Evolutionary conservation across 2,888 invertebrate species (phyloP).

Genomic region (Acholoe squamosa): DNA sequence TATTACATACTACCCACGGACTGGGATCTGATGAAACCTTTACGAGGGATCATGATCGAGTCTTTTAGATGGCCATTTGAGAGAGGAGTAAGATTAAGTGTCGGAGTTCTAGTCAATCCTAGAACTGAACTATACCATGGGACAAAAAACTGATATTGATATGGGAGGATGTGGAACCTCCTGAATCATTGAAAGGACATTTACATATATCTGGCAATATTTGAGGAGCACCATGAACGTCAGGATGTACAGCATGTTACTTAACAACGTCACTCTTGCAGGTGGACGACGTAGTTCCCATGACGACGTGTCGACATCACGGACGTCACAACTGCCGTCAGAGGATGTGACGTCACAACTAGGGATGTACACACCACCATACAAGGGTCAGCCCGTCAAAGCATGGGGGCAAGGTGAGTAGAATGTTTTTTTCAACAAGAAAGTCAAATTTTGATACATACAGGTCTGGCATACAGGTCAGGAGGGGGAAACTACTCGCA

Average conservation of each 20-base stretch:
- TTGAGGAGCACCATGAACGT: neutral
- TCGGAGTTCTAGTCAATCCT: too few species aligned
- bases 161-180: neutral
- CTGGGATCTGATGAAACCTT: too few species aligned
- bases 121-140: too few species aligned
- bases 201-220: too few species aligned
- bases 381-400: conserved; percentile 27
- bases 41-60: too few species aligned
- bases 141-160: neutral
- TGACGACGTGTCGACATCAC: neutral
- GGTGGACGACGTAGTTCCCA: conserved; percentile 47
- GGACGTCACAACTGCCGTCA: conserved; percentile 43
- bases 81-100: too few species aligned
- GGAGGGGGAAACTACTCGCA: too few species aligned
- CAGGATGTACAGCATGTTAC: conserved; percentile 1
- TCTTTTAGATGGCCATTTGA: too few species aligned
- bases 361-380: conserved; percentile 19
- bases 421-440: too few species aligned
- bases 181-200: too few species aligned
- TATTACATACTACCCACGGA: neutral
- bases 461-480: too few species aligned
- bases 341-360: conserved; percentile 36
- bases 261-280: conserved; percentile 42
- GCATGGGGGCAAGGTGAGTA: conserved; percentile 46
- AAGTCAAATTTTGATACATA: too few species aligned